Evolutionary conservation across 2,797 vertebrate species (phyloP).

Genomic region (Sebastes cheni): DNA sequence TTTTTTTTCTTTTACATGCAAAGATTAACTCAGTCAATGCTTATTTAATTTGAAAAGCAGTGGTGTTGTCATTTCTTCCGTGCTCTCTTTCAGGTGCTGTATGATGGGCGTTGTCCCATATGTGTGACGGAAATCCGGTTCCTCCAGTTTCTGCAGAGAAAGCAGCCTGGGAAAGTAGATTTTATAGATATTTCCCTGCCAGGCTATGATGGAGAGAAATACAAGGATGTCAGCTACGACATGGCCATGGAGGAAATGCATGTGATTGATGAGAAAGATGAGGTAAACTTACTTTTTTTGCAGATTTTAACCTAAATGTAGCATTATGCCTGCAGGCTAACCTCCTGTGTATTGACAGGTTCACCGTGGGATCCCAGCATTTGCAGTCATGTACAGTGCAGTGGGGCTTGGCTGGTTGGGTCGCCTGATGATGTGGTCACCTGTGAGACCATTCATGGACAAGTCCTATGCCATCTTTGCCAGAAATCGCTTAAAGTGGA

Average conservation of each 20-base stretch:
- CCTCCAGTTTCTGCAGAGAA: constrained; percentile 73
- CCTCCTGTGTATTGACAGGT: constrained; percentile 50
- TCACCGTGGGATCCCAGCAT: constrained; percentile 72
- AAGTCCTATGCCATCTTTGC: constrained; percentile 72
- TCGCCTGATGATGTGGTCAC: constrained; percentile 65
- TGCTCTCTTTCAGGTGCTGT: constrained; percentile 66
- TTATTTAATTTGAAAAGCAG: not conserved
- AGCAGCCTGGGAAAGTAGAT: constrained; percentile 44
- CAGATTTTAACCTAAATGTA: not conserved
- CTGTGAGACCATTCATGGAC: constrained; percentile 73
- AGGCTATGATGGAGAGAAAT: constrained; percentile 61
- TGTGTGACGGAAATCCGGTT: constrained; percentile 76
- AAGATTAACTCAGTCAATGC: too few relatives aligned
- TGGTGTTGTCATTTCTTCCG: not conserved
- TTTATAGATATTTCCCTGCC: constrained; percentile 72
- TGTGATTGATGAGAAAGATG: constrained; percentile 72
- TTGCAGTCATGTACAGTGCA: constrained; percentile 75
- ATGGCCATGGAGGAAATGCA: constrained; percentile 81
- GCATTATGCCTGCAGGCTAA: not conserved
- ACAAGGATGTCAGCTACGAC: constrained; percentile 68
- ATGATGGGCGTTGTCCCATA: constrained; percentile 76
- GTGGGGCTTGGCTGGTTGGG: constrained; percentile 73
- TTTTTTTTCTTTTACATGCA: too few relatives aligned
- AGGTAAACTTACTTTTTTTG: constrained; percentile 36
- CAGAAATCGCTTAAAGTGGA: constrained; percentile 78